Conservation (phyloP, 2,888 invertebrate species). For the Ormyrus labotus region DNA sequence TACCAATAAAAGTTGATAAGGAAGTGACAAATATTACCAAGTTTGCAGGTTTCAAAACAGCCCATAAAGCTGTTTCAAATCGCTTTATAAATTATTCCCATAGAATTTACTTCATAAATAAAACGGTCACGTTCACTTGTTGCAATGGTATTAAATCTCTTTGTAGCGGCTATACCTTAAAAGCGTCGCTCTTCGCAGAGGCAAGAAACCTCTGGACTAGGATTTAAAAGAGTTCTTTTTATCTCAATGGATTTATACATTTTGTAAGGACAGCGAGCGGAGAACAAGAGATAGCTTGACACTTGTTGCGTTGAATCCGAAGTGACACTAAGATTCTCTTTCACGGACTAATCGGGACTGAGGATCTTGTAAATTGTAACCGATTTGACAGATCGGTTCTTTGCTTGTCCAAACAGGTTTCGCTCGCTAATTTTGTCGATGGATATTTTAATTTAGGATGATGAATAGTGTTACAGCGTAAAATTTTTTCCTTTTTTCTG, state of each 20-base stretch:
- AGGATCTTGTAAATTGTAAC: slow-evolving; percentile 34
- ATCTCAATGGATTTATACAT: slow-evolving; percentile 1
- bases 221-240: slow-evolving; percentile 1
- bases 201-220: not conserved
- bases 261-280: slow-evolving; percentile 9
- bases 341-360: slow-evolving; percentile 12
- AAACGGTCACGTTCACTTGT: too few species aligned
- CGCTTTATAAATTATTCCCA: too few species aligned
- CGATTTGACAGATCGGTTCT: slow-evolving; percentile 34
- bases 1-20: too few species aligned
- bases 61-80: too few species aligned
- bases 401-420: slow-evolving; percentile 18
- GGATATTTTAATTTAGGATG: not conserved
- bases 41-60: too few species aligned
- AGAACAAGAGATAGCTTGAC: slow-evolving; percentile 23
- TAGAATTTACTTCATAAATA: too few species aligned
- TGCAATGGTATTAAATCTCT: too few species aligned
- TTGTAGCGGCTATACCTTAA: too few species aligned
- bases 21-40: too few species aligned
- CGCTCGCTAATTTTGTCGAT: not conserved
- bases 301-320: slow-evolving; percentile 37
- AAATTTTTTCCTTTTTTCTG: not conserved
- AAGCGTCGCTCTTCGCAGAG: too few species aligned
- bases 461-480: not conserved
- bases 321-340: slow-evolving; percentile 35